These are phyloP conservation scores for Paramormyrops kingsleyae DNA, from an alignment of 2,113 vertebrate genomes.

Conservation along the genomic window DNA sequence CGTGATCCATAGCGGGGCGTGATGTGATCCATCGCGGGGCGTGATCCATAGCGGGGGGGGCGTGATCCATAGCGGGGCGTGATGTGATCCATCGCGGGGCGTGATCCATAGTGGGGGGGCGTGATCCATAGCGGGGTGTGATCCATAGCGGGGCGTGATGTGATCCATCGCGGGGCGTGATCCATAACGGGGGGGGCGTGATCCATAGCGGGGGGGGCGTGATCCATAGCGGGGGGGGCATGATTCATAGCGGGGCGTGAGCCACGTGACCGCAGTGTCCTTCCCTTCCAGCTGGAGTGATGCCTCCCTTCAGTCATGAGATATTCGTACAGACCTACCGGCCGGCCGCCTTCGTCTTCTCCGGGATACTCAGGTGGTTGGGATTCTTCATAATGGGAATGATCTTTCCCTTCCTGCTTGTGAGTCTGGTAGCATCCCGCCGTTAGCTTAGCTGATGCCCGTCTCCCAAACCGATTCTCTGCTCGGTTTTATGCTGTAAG, in stretches of 20 bases:
- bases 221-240: neutral
- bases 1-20: too few relatives aligned
- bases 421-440: slow-evolving; percentile 42
- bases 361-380: slow-evolving; percentile 46
- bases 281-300: slow-evolving; percentile 40
- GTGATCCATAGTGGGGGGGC: neutral
- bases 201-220: neutral
- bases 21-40: too few relatives aligned
- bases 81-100: too few relatives aligned
- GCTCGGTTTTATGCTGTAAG: too few relatives aligned
- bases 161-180: neutral
- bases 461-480: neutral
- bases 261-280: neutral
- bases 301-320: slow-evolving; percentile 42
- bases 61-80: too few relatives aligned
- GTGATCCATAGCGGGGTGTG: too few relatives aligned
- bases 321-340: slow-evolving; percentile 59
- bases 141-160: neutral
- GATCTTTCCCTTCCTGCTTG: slow-evolving; percentile 57
- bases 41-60: too few relatives aligned
- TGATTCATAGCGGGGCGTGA: neutral
- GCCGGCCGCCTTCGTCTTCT: slow-evolving; percentile 48
- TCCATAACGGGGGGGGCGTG: neutral
- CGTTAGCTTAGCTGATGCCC: neutral
- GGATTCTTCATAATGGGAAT: slow-evolving; percentile 37